Percentiles rank a stretch among this genome's conserved stretches.
Conservation (phyloP, 2,888 invertebrate genomes). For the Yponomeuta evonymella region DNA sequence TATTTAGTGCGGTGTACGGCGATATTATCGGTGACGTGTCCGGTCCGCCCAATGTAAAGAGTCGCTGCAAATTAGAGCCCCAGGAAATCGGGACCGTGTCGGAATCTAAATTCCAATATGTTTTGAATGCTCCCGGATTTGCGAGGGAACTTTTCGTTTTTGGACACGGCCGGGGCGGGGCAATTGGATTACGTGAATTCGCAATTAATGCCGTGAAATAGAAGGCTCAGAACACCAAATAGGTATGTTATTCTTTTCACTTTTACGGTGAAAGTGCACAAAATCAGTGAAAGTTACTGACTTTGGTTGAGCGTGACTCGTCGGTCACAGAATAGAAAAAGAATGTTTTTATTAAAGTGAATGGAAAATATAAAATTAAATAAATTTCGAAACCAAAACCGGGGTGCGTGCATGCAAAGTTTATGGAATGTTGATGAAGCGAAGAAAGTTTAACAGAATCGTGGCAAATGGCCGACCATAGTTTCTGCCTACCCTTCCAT, state of each 20-base stretch:
- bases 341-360: too few relatives aligned
- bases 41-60: not conserved
- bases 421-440: too few relatives aligned
- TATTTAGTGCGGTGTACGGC: not conserved
- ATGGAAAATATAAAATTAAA: too few relatives aligned
- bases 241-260: too few relatives aligned
- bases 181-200: constrained; percentile 11
- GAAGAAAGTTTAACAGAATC: too few relatives aligned
- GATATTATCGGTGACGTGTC: not conserved
- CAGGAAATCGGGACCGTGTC: not conserved
- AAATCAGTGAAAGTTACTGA: too few relatives aligned
- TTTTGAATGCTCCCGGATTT: constrained; percentile 12
- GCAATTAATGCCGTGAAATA: constrained; percentile 10
- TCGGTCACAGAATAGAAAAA: too few relatives aligned
- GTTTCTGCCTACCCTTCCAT: too few relatives aligned
- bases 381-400: too few relatives aligned
- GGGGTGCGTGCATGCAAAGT: too few relatives aligned
- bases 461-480: too few relatives aligned
- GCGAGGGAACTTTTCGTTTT: constrained; percentile 39
- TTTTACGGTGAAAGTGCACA: not conserved
- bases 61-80: not conserved
- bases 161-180: constrained; percentile 43
- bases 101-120: constrained; percentile 14
- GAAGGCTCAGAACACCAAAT: not conserved
- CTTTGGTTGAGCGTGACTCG: too few relatives aligned